Evolutionary conservation across 2,797 vertebrate species (phyloP), one percentile per base, ranked within the genome.

Genomic region (Chaenodraco wilsoni): DNA sequence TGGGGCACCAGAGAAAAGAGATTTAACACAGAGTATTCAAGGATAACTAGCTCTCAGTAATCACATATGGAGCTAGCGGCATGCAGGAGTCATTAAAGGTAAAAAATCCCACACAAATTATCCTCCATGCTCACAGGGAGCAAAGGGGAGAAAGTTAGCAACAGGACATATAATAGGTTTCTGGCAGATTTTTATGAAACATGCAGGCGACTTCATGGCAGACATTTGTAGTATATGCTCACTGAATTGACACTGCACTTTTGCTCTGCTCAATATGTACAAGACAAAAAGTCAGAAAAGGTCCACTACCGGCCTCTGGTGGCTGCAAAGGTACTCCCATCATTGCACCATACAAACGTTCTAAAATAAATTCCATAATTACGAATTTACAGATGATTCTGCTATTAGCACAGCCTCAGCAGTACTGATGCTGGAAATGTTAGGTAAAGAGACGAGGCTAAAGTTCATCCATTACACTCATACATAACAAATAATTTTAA

Each of bases 1-100:
- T 51, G 63, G 50, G 70, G 60, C 56, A 13, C 57, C 43, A 51
- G 57, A 83, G 80, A 69, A 70, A 69, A 71, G 75, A 76, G 67
- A 83, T 86, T 88, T 82, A 82, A 84, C 68, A 74, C 63, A 48
- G 1, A 17, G 27, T 74, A 87, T 81, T 82, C 78, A 76, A 77
- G 76, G 79, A 79, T 73, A 80, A 78, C 69, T 52, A 60, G 76
- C 50, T 67, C 59, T 71, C 62, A 46, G 69, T 66, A 57, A 81
- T 64, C 63, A 14, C 19, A 0, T 4, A 27, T 8, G 40, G 57
- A 72, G 81, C 65, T 15, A 0, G 33, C 60, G 71, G 65, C 69
- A 21, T 3, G 27, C n/a, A 69, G 65, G 37, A 71, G 67, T 52
- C 58, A 63, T 61, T 46, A 73, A 54, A 52, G 69, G 63, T 64